Conservation (phyloP, 2,797 vertebrate genomes). For the Coracias cyanogaster region DNA sequence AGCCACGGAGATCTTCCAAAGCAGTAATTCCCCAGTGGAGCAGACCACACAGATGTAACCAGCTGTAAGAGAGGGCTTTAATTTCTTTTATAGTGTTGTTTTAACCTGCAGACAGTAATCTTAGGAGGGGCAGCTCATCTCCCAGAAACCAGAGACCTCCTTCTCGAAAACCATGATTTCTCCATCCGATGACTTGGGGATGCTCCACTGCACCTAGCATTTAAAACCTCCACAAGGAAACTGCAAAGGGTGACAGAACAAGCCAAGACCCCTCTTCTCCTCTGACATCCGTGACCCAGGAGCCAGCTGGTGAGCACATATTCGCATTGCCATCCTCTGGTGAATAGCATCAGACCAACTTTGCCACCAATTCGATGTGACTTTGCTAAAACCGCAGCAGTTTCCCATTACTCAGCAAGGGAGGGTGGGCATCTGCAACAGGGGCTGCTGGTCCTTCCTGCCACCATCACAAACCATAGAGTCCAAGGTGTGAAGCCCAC, state of each 20-base stretch:
- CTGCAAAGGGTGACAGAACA: not conserved
- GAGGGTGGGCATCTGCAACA: accelerated
- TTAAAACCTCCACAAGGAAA: not conserved
- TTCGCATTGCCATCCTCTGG: not conserved
- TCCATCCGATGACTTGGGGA: not conserved
- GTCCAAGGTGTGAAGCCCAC: not conserved
- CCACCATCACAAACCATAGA: accelerated
- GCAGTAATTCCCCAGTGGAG: not conserved
- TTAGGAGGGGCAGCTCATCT: not conserved
- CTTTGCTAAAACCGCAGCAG: not conserved
- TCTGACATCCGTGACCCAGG: no score
- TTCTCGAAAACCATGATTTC: not conserved
- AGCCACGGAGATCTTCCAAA: not conserved
- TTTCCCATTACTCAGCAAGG: not conserved
- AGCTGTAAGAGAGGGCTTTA: not conserved
- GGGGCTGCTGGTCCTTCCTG: not conserved
- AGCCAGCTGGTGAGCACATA: not conserved
- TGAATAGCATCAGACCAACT: not conserved
- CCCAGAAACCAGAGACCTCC: not conserved
- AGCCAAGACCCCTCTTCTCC: not conserved
- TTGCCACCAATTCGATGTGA: not conserved
- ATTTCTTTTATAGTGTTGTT: not conserved
- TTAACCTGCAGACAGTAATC: not conserved
- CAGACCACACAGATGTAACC: slow-evolving; percentile 5
- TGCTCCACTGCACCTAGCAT: accelerated